A percentile compares a stretch with the other conserved stretches of the same genome.
phyloP scores from a whole-genome alignment of 2,797 vertebrate genomes.

The Esox lucius region DNA sequence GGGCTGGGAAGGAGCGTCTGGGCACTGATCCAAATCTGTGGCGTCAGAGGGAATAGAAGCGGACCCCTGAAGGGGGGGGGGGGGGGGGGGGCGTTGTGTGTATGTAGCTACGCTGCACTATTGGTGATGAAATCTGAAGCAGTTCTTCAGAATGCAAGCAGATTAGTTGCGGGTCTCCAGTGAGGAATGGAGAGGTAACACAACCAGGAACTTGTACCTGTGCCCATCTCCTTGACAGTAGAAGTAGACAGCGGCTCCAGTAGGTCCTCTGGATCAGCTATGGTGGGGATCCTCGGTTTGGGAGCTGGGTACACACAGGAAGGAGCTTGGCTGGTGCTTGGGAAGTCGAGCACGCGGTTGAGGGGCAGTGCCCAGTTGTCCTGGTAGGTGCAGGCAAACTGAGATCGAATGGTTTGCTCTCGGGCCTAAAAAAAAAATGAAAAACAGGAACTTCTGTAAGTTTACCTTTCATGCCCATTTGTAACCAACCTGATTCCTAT shows the following conservation, averaged over 20 bases:
- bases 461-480: neutral
- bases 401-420: conserved; percentile 81
- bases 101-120: conserved; percentile 20
- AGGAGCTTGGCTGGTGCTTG: conserved; percentile 64
- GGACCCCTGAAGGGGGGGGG: conserved; percentile 36
- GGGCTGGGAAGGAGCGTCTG: conserved; percentile 59
- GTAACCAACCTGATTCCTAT: neutral
- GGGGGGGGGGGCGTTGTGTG: neutral
- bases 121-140: conserved; percentile 44
- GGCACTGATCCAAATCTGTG: conserved; percentile 60
- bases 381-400: conserved; percentile 93
- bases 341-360: conserved; percentile 70
- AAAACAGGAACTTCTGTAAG: neutral
- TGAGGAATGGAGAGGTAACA: conserved; percentile 4
- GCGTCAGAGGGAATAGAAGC: conserved; percentile 68
- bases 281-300: conserved; percentile 41
- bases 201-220: conserved; percentile 47
- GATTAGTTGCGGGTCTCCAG: conserved; percentile 1
- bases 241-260: conserved; percentile 2
- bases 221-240: conserved; percentile 14
- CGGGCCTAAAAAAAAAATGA: conserved; percentile 67
- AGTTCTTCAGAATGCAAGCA: conserved; percentile 24
- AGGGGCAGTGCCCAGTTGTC: conserved; percentile 77
- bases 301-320: conserved; percentile 67
- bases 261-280: conserved; percentile 10